phyloP scores from a whole-genome alignment of 1,140 invertebrate species.

The Saccostrea echinata region DNA sequence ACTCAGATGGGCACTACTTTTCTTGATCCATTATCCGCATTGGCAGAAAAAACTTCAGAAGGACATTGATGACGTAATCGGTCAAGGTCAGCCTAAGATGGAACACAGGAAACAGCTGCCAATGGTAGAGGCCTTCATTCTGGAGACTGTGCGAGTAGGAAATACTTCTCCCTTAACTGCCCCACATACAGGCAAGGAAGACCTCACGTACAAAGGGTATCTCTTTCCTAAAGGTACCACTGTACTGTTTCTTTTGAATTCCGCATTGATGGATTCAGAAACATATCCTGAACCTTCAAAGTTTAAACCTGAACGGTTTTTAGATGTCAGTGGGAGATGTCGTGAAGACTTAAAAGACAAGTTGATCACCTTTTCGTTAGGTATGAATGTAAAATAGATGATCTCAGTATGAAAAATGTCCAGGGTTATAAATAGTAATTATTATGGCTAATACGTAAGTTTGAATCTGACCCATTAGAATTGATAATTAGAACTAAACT shows the following conservation, averaged over 20 bases:
- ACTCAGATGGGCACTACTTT: slow-evolving; percentile 87
- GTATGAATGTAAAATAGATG: slow-evolving; percentile 13
- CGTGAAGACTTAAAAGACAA: slow-evolving; percentile 55
- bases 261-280: slow-evolving; percentile 68
- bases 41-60: slow-evolving; percentile 67
- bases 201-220: slow-evolving; percentile 68
- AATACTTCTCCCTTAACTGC: slow-evolving; percentile 72
- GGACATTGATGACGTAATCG: slow-evolving; percentile 62
- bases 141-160: slow-evolving; percentile 56
- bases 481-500: too few relatives aligned
- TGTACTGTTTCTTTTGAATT: slow-evolving; percentile 72
- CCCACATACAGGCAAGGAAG: slow-evolving; percentile 66
- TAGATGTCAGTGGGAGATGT: slow-evolving; percentile 64
- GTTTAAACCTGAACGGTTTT: slow-evolving; percentile 85
- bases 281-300: slow-evolving; percentile 85
- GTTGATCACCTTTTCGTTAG: slow-evolving; percentile 61
- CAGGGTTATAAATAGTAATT: too few relatives aligned
- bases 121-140: slow-evolving; percentile 58
- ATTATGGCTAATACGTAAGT: too few relatives aligned
- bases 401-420: too few relatives aligned
- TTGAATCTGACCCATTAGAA: too few relatives aligned
- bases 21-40: slow-evolving; percentile 72
- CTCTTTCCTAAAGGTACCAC: slow-evolving; percentile 72
- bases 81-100: slow-evolving; percentile 32
- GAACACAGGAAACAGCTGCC: slow-evolving; percentile 42